Percentiles rank a stretch among this genome's conserved stretches.
Evolutionary conservation across 1,140 invertebrate genomes (phyloP).

Genomic region (Caenorhabditis tropicalis): DNA sequence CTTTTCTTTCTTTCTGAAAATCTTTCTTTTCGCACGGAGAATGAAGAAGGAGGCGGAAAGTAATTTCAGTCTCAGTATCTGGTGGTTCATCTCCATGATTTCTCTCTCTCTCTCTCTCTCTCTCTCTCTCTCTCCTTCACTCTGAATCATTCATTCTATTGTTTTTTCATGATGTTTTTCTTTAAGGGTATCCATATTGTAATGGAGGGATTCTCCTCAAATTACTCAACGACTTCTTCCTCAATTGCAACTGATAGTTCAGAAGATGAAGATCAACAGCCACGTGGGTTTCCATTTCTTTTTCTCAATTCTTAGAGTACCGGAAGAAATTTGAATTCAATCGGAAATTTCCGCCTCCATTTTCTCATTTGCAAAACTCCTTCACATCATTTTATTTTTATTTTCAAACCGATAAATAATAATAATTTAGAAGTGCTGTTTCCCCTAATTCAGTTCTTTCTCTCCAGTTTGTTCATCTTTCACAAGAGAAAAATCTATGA

Average conservation of each 20-base stretch:
- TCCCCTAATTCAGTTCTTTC: too few species aligned
- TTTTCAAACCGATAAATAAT: too few species aligned
- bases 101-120: not conserved
- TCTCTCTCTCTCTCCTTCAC: not conserved
- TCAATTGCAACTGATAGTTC: constrained; percentile 3
- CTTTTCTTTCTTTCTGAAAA: not conserved
- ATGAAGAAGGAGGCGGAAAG: too few species aligned
- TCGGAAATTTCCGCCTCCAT: not conserved
- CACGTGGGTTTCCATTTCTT: not conserved
- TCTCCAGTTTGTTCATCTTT: not conserved
- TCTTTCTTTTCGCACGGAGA: not conserved
- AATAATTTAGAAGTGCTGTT: too few species aligned
- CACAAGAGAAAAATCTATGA: not conserved
- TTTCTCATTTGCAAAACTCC: not conserved
- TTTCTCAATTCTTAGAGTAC: not conserved
- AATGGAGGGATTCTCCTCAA: constrained; percentile 20
- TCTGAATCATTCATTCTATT: constrained; percentile 6
- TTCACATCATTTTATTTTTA: not conserved
- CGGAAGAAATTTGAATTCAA: not conserved
- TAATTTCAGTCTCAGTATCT: not conserved
- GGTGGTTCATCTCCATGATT: not conserved
- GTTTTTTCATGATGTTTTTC: constrained; percentile 7
- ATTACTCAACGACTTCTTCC: not conserved
- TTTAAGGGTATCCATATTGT: constrained; percentile 1
- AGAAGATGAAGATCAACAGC: constrained; percentile 18